Conservation (phyloP, 2,888 invertebrate species). For the Cosmorhoe ocellata region DNA sequence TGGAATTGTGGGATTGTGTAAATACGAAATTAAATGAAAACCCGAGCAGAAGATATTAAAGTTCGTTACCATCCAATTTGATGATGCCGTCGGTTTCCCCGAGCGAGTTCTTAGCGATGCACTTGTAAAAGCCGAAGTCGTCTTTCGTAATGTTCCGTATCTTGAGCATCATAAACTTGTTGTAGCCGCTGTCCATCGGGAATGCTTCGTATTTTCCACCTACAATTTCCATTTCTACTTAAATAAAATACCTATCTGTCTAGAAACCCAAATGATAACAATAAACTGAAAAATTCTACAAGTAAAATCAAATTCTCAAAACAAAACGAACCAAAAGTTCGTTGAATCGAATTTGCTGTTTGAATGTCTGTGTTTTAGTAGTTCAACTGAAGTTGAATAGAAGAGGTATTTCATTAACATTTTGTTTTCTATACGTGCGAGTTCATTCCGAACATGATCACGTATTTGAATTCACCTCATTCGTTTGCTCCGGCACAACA, state of each 20-base stretch:
- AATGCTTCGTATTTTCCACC: slow-evolving; percentile 96
- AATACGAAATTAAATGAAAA: background rate
- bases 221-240: slow-evolving; percentile 86
- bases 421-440: slow-evolving; percentile 45
- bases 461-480: slow-evolving; percentile 37
- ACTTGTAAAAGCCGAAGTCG: slow-evolving; percentile 95
- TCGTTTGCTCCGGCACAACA: slow-evolving; percentile 47
- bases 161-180: slow-evolving; percentile 95
- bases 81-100: slow-evolving; percentile 95
- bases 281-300: slow-evolving; percentile 15
- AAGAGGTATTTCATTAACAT: slow-evolving; percentile 52
- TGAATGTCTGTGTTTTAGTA: slow-evolving; percentile 27
- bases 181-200: slow-evolving; percentile 93
- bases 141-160: slow-evolving; percentile 90
- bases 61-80: slow-evolving; percentile 89
- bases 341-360: slow-evolving; percentile 36
- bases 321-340: slow-evolving; percentile 26
- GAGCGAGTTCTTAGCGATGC: slow-evolving; percentile 95
- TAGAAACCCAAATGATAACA: slow-evolving; percentile 18
- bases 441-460: slow-evolving; percentile 42
- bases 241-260: slow-evolving; percentile 70
- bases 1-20: too few relatives aligned
- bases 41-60: background rate
- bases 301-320: slow-evolving; percentile 26
- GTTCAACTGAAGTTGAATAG: slow-evolving; percentile 14